Base-by-base conservation (phyloP, 92 coral and sea anemone species). In the Porites evermanni region DNA sequence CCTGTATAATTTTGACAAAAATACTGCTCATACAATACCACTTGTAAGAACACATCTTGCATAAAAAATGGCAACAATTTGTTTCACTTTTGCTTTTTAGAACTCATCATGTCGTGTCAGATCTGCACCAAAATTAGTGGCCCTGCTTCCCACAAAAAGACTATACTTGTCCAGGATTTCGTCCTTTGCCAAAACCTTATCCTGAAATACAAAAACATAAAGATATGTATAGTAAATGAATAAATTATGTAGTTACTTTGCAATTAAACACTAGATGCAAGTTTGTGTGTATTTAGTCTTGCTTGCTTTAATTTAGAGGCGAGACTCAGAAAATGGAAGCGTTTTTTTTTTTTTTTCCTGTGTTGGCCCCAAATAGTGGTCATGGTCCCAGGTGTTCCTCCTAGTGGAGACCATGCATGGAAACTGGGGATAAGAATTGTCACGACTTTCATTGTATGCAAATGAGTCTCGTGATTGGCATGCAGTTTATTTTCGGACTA, bases 71-170 rank as follows among this genome's bases (percentile, higher is more conserved):
- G 17, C 2, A 7, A 47, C 44, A 72, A 13, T 6, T 17, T 72
- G 24, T 51, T 8, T 8, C 8, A 8, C 8, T 6, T 8, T 2
- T 50, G 16, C 12, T 56, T 21, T 53, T 79, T 74, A 96, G 60
- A 97, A 92, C 86, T 97, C 99, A 2, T 97, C 99, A 72, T 88
- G 94, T 68, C 92, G 80, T 56, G 91, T 91, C 51, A 96, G 83
- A 60, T 91, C 91, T 19, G 78, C 80, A n/a, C 99, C 99, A 72
- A 74, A 97, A 79, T 92, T 93, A 23, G 99, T 95, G 20, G 94
- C 99, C 26, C 85, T 79, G 84, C 99, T 97, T 21, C 99, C 97
- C 3, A 95, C 98, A 83, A 97, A 97, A 17, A 89, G 53, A 52
- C 89, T 88, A 53, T 81, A 79, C 18, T 93, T 92, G 75, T 78